Conservation (phyloP, 2,888 invertebrate genomes). For the Lepidochitona cinerea region DNA sequence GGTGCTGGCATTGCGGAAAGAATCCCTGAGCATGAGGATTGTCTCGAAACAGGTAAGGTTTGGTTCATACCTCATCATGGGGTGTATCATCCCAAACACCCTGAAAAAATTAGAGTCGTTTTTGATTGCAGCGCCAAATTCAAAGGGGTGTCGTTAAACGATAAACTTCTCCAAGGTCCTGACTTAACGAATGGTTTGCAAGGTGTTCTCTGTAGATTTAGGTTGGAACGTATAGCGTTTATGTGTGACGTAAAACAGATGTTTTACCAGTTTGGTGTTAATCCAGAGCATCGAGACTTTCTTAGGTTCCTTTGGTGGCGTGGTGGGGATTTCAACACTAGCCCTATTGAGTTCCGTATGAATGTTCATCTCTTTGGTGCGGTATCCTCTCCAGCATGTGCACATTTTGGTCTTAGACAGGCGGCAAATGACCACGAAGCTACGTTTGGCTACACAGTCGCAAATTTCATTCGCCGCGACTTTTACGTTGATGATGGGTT, state of each 20-base stretch:
- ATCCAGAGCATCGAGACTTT: constrained; percentile 14
- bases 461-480: no score
- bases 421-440: no score
- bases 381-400: no score
- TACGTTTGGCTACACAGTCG: no score
- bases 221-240: constrained; percentile 22
- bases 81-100: constrained; percentile 7
- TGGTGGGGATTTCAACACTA: no score
- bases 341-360: no score
- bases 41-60: no score
- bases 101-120: constrained; percentile 22
- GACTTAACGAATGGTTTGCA: constrained; percentile 28
- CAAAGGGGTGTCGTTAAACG: constrained; percentile 15
- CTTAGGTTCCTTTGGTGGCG: constrained; percentile 24
- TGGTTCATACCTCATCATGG: constrained; percentile 21
- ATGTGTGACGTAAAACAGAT: constrained; percentile 33
- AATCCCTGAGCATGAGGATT: no score
- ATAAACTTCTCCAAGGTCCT: constrained; percentile 29
- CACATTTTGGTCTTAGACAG: no score
- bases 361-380: no score
- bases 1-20: background rate
- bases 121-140: constrained; percentile 35
- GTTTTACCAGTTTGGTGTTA: constrained; percentile 21
- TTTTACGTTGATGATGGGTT: constrained; percentile 44
- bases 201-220: constrained; percentile 32